phyloP scores from a whole-genome alignment of 2,888 invertebrate species.

The Drosophila mimetica region DNA sequence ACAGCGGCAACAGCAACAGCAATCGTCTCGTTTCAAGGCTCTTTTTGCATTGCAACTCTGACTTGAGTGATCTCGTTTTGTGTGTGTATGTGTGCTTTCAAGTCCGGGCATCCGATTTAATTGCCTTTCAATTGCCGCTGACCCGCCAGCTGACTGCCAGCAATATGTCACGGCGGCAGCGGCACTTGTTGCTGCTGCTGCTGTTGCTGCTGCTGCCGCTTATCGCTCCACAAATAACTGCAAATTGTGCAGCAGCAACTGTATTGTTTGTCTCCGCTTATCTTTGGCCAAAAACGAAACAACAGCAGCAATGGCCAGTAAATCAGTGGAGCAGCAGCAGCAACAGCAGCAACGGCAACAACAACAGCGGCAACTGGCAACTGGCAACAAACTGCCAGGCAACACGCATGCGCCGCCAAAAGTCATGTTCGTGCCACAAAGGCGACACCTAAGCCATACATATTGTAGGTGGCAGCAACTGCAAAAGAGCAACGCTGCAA shows the following conservation, averaged over 20 bases:
- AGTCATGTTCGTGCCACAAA: slow-evolving; percentile 79
- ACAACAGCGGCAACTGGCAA: slow-evolving; percentile 42
- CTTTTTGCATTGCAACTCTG: slow-evolving; percentile 7
- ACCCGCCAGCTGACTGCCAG: slow-evolving; percentile 68
- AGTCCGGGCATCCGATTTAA: slow-evolving; percentile 66
- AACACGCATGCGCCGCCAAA: slow-evolving; percentile 79
- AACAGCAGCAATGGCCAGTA: slow-evolving; percentile 56
- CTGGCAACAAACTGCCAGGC: slow-evolving; percentile 74
- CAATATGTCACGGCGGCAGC: slow-evolving; percentile 68
- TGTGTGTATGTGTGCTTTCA: background rate
- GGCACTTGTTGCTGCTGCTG: slow-evolving; percentile 39
- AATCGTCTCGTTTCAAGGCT: slow-evolving; percentile 23
- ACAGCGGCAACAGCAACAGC: slow-evolving; percentile 28
- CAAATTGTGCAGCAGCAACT: slow-evolving; percentile 74
- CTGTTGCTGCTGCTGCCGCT: slow-evolving; percentile 22
- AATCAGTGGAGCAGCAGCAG: slow-evolving; percentile 66
- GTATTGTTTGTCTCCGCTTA: slow-evolving; percentile 74
- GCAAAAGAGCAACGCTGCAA: slow-evolving; percentile 21
- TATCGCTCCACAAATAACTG: slow-evolving; percentile 73
- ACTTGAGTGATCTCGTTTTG: slow-evolving; percentile 40
- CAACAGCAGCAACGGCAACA: slow-evolving; percentile 36
- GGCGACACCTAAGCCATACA: slow-evolving; percentile 76
- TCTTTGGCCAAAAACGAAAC: slow-evolving; percentile 38
- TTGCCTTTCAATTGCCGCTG: slow-evolving; percentile 75
- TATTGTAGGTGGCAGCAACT: slow-evolving; percentile 69